Percentiles rank a stretch among this genome's conserved stretches.
These are phyloP conservation scores for Mimumesa dahlbomi DNA, from an alignment of 2,888 invertebrate species.

Conservation along the genomic window DNA sequence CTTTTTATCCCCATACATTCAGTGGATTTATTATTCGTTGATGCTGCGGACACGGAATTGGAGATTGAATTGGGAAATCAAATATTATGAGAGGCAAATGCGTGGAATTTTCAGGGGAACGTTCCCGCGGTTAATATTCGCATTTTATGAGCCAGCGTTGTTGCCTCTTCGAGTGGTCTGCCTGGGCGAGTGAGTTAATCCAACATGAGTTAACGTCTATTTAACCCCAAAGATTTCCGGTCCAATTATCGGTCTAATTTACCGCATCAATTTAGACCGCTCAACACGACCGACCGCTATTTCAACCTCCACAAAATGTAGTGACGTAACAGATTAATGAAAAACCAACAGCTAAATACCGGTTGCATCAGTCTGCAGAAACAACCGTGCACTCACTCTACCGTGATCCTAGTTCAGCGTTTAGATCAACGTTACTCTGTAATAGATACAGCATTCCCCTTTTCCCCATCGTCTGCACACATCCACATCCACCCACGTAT, in stretches of 20 bases:
- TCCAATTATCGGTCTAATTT: constrained; percentile 8
- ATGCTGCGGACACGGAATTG: constrained; percentile 5
- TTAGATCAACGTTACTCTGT: no score
- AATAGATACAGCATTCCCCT: no score
- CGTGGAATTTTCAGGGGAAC: constrained; percentile 27
- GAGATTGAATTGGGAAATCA: constrained; percentile 35
- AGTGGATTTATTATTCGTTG: constrained; percentile 15
- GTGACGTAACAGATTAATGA: constrained; percentile 29
- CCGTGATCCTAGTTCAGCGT: background rate
- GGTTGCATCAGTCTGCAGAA: background rate
- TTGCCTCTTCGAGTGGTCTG: background rate
- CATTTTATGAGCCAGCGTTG: background rate
- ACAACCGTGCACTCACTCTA: background rate
- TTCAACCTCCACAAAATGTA: constrained; percentile 6
- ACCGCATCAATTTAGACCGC: background rate
- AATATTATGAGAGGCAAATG: constrained; percentile 43
- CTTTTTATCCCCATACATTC: constrained; percentile 19
- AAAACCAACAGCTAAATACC: background rate
- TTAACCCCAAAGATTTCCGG: constrained; percentile 18
- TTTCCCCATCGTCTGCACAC: no score
- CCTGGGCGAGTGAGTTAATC: constrained; percentile 13
- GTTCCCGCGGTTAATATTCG: constrained; percentile 11
- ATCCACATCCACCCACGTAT: no score
- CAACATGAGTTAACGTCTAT: constrained; percentile 2
- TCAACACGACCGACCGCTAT: constrained; percentile 4